Evolutionary conservation across 1,140 invertebrate species (phyloP).

Genomic region (Drosophila novamexicana): DNA sequence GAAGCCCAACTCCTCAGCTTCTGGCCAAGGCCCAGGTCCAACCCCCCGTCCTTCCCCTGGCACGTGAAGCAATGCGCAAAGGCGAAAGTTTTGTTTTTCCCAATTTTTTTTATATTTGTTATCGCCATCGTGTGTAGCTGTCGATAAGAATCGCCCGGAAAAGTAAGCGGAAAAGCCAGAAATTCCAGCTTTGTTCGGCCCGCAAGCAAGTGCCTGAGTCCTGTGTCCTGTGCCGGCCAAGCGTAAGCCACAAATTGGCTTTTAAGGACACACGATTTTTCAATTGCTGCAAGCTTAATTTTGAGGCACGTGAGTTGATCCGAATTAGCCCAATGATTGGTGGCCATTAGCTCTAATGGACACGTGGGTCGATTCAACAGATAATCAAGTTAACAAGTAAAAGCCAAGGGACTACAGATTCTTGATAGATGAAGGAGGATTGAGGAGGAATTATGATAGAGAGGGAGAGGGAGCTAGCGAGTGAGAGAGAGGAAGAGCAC

Average conservation of each 20-base stretch:
- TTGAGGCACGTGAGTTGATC: conserved; percentile 16
- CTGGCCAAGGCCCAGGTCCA: no score
- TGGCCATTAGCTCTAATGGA: conserved; percentile 16
- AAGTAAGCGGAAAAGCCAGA: neutral
- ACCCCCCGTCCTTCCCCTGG: neutral
- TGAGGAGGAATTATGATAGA: no score
- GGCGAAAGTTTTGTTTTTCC: conserved; percentile 55
- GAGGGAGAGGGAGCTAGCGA: no score
- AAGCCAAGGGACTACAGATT: neutral
- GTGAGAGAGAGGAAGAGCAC: no score
- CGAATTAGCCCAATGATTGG: conserved; percentile 12
- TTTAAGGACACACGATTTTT: conserved; percentile 11
- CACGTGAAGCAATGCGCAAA: conserved; percentile 14
- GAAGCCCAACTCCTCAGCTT: neutral
- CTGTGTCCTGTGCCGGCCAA: conserved; percentile 23
- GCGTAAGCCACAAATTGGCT: conserved; percentile 23
- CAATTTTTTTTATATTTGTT: conserved; percentile 51
- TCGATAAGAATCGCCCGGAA: conserved; percentile 42
- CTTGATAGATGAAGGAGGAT: no score
- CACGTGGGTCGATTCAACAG: neutral
- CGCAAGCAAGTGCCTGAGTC: conserved; percentile 2
- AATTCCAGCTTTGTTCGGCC: conserved; percentile 20
- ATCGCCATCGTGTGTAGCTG: conserved; percentile 52
- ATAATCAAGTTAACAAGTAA: neutral
- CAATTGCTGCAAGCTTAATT: conserved; percentile 31